Conservation (phyloP, 2,888 invertebrate genomes). For the Drosophila paucipuncta region DNA sequence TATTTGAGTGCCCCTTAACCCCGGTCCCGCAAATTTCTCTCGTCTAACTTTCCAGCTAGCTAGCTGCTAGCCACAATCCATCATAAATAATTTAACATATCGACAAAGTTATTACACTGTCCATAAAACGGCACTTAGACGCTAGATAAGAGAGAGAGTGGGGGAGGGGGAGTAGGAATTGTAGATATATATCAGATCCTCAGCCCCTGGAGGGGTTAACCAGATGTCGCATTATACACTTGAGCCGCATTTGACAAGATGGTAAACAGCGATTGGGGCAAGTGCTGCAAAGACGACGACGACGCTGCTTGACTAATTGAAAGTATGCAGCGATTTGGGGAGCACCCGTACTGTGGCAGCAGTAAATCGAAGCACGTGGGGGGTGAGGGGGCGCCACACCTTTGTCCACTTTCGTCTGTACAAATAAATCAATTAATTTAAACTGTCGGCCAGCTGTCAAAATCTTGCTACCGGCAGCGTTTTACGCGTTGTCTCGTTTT, state of each 20-base stretch:
- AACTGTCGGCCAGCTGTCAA: constrained; percentile 83
- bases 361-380: background rate
- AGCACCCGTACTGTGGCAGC: no score
- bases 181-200: background rate
- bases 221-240: constrained; percentile 37
- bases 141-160: constrained; percentile 10
- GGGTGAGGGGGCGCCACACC: constrained; percentile 39
- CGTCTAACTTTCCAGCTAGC: background rate
- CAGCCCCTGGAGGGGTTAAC: background rate
- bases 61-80: constrained; percentile 41
- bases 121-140: constrained; percentile 60
- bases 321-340: constrained; percentile 18
- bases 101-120: constrained; percentile 67
- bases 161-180: background rate
- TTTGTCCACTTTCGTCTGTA: constrained; percentile 47
- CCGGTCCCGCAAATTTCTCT: background rate
- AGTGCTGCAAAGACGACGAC: constrained; percentile 9
- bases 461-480: constrained; percentile 81
- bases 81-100: constrained; percentile 66
- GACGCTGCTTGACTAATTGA: constrained; percentile 56
- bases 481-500: constrained; percentile 39
- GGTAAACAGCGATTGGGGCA: constrained; percentile 61
- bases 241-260: constrained; percentile 58
- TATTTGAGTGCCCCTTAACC: constrained; percentile 27
- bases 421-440: constrained; percentile 83